These are phyloP conservation scores for Seira sanloemensis DNA, from an alignment of 2,888 invertebrate species.

Conservation along the genomic window DNA sequence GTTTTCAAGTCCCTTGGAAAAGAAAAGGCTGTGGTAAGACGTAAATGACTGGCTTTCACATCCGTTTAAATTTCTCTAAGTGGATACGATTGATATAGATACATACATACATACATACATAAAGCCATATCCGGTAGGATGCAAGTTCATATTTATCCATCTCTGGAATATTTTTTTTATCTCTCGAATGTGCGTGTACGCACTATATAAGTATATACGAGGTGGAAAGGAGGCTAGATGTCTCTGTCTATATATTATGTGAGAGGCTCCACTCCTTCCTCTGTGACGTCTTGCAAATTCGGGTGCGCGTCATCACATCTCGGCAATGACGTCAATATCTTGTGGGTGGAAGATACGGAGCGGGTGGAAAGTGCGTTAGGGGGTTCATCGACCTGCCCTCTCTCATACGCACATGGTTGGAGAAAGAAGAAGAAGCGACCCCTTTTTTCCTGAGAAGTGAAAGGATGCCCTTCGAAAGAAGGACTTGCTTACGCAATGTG, in stretches of 20 bases:
- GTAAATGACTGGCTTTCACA: too few relatives aligned
- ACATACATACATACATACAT: too few relatives aligned
- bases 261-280: conserved; percentile 51
- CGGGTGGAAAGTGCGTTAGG: conserved; percentile 62
- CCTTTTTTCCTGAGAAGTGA: conserved; percentile 32
- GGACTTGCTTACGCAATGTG: not conserved
- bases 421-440: not conserved
- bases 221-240: not conserved
- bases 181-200: not conserved
- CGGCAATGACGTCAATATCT: conserved; percentile 72
- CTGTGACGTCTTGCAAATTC: conserved; percentile 66
- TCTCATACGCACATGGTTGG: conserved; percentile 63
- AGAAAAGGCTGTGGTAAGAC: too few relatives aligned
- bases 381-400: conserved; percentile 72
- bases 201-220: not conserved
- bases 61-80: too few relatives aligned
- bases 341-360: conserved; percentile 64
- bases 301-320: conserved; percentile 72
- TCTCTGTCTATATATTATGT: not conserved
- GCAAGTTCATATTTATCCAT: not conserved
- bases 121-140: too few relatives aligned
- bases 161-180: not conserved
- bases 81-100: too few relatives aligned
- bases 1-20: too few relatives aligned
- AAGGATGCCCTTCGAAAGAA: not conserved